Percentiles rank a stretch among this genome's conserved stretches.
Conservation (phyloP, 2,797 vertebrate genomes). For the Pipistrellus pipistrellus region DNA sequence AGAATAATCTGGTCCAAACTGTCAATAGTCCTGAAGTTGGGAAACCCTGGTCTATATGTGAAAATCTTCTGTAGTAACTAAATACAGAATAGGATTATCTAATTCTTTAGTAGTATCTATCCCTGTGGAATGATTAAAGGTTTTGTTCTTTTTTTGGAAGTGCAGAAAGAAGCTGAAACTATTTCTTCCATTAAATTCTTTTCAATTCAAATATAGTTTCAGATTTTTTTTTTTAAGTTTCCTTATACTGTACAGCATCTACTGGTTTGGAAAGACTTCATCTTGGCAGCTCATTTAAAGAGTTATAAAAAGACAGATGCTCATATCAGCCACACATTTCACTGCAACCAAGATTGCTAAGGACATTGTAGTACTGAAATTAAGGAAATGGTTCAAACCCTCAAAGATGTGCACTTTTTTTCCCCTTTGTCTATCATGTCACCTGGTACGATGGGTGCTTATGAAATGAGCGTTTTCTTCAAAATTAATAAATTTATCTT, state of each 20-base stretch:
- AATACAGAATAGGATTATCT: too few species aligned
- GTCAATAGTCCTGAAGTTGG: not conserved
- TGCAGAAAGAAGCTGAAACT: slow-evolving; percentile 10
- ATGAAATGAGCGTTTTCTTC: slow-evolving; percentile 50
- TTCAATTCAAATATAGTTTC: slow-evolving; percentile 54
- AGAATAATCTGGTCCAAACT: slow-evolving; percentile 26
- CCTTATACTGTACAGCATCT: not conserved
- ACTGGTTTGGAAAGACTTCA: slow-evolving; percentile 56
- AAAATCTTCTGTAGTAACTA: slow-evolving; percentile 15
- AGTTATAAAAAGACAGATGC: not conserved
- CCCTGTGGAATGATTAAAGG: not conserved
- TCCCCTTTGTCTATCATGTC: slow-evolving; percentile 37
- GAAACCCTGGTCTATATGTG: not conserved
- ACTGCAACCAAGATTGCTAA: not conserved
- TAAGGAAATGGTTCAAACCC: slow-evolving; percentile 49
- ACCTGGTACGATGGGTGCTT: not conserved
- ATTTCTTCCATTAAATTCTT: slow-evolving; percentile 24
- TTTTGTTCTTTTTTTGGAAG: slow-evolving; percentile 37
- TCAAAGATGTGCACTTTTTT: not conserved
- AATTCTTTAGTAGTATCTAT: not conserved
- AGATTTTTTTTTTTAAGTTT: slow-evolving; percentile 51
- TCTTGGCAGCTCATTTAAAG: slow-evolving; percentile 40
- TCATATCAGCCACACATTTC: not conserved
- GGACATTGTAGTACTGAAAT: slow-evolving; percentile 5
- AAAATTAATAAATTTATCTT: slow-evolving; percentile 67